Percentiles rank a stretch among this genome's conserved stretches.
Conservation (phyloP, 2,113 vertebrate species). For the Corythaeola cristata region DNA sequence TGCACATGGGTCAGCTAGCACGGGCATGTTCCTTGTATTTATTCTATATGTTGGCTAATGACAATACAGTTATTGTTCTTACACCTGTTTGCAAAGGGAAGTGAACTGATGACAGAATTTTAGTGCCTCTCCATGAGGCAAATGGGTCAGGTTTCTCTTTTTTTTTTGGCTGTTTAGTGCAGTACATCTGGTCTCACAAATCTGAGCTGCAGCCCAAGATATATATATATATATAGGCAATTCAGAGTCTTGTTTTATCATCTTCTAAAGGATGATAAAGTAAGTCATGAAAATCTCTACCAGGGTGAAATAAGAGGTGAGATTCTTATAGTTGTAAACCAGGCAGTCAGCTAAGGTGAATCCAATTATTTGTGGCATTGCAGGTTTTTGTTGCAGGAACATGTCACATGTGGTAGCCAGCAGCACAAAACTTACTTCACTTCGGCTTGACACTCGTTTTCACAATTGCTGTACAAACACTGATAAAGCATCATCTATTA, state of each 20-base stretch:
- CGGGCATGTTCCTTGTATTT: slow-evolving; percentile 27
- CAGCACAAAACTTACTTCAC: background rate
- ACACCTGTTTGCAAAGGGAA: slow-evolving; percentile 31
- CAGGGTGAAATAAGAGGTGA: slow-evolving; percentile 15
- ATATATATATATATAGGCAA: background rate
- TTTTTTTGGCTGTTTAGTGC: background rate
- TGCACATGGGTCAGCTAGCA: background rate
- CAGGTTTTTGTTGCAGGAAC: background rate
- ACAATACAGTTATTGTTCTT: slow-evolving; percentile 57
- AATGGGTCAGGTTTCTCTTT: background rate
- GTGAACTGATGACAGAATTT: slow-evolving; percentile 2
- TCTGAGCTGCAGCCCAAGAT: background rate
- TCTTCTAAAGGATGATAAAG: background rate
- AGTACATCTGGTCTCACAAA: background rate
- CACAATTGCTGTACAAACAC: background rate
- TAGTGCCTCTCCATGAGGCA: slow-evolving; percentile 1
- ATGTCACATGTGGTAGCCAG: background rate
- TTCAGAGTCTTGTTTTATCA: background rate
- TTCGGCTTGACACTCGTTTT: background rate
- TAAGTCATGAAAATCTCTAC: background rate
- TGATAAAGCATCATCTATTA: background rate
- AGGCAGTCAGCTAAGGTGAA: background rate
- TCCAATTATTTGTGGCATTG: background rate
- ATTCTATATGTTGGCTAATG: slow-evolving; percentile 17
- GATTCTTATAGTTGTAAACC: background rate